These are phyloP conservation scores for Willowsia nigromaculata DNA, from an alignment of 2,888 invertebrate species.

Conservation along the genomic window DNA sequence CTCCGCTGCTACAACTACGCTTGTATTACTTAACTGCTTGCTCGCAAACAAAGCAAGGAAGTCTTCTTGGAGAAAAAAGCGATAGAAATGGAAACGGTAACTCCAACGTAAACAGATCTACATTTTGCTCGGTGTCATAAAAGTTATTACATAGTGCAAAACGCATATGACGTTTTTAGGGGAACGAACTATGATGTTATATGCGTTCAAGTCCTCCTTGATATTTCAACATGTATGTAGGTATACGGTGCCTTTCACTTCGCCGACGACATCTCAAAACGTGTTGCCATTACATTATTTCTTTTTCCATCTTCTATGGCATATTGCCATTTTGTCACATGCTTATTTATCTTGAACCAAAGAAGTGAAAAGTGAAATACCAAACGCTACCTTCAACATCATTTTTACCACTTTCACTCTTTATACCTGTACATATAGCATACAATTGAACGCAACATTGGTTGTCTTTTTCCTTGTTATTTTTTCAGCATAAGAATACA, in stretches of 20 bases:
- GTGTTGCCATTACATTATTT: background rate
- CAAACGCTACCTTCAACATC: background rate
- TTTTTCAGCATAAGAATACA: conserved; percentile 19
- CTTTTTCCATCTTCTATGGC: background rate
- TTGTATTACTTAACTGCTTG: background rate
- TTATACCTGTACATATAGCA: background rate
- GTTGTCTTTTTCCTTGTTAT: background rate
- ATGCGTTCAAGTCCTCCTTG: too few relatives aligned
- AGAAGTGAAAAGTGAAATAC: too few relatives aligned
- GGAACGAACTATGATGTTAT: background rate
- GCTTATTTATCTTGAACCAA: background rate
- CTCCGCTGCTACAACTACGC: background rate
- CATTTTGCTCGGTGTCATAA: background rate
- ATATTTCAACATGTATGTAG: too few relatives aligned
- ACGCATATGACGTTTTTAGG: background rate
- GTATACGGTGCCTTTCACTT: background rate
- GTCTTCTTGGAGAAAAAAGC: background rate
- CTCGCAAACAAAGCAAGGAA: conserved; percentile 31
- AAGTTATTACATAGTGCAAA: background rate
- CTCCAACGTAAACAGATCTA: background rate
- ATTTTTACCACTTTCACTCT: background rate
- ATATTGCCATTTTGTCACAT: background rate
- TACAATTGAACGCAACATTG: background rate
- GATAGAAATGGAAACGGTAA: background rate
- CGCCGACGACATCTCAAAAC: background rate